Percentiles rank a stretch among this genome's conserved stretches.
phyloP scores from a whole-genome alignment of 1,140 invertebrate genomes.

The Trypoxylus dichotomus region DNA sequence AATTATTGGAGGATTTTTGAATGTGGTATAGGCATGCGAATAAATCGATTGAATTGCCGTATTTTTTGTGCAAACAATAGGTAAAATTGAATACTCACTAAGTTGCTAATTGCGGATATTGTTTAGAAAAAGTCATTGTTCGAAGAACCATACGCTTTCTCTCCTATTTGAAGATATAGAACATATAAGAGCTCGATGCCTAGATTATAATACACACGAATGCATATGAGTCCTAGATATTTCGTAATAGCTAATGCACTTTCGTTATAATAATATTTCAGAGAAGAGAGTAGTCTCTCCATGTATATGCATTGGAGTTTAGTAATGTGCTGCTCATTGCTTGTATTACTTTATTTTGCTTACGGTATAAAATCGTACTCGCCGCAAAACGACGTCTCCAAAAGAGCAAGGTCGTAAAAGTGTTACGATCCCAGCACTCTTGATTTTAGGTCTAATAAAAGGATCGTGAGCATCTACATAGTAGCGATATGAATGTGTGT shows the following conservation, averaged over 20 bases:
- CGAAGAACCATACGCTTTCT: not conserved
- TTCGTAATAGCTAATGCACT: not conserved
- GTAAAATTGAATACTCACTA: not conserved
- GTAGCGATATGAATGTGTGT: not conserved
- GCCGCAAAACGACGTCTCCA: too few relatives aligned
- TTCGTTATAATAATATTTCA: not conserved
- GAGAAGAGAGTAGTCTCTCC: too few relatives aligned
- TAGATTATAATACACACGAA: not conserved
- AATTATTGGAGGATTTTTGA: too few relatives aligned
- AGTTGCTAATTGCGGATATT: not conserved
- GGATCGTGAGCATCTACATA: not conserved
- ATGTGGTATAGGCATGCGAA: not conserved
- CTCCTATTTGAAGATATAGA: not conserved
- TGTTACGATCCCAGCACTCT: not conserved
- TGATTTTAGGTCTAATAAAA: too few relatives aligned
- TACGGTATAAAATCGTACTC: too few relatives aligned
- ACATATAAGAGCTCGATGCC: not conserved
- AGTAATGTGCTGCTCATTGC: too few relatives aligned
- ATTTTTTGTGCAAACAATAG: not conserved
- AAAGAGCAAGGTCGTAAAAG: not conserved
- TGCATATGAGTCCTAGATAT: not conserved
- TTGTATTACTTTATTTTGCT: too few relatives aligned
- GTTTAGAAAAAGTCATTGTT: not conserved
- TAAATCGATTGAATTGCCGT: not conserved
- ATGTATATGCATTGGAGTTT: too few relatives aligned